Conservation (phyloP, 2,888 invertebrate species). For the Adelphocoris suturalis region DNA sequence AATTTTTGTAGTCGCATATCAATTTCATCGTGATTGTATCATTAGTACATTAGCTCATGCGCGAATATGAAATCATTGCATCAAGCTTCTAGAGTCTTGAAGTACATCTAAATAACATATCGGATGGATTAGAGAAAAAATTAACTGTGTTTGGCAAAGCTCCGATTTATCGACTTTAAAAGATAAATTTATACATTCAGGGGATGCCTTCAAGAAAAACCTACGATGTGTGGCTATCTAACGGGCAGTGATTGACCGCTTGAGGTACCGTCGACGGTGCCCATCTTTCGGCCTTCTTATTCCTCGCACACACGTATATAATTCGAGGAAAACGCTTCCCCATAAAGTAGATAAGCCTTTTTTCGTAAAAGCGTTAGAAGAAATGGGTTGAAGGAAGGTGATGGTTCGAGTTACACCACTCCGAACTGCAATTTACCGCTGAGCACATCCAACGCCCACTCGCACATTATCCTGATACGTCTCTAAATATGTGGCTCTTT, state of each 20-base stretch:
- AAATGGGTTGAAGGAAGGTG: conserved; percentile 5
- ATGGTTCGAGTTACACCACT: conserved; percentile 36
- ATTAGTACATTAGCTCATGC: too few species aligned
- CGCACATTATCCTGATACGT: conserved; percentile 48
- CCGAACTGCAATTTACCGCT: conserved; percentile 49
- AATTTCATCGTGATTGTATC: too few species aligned
- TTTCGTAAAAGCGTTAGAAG: conserved; percentile 41
- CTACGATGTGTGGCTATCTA: conserved; percentile 14
- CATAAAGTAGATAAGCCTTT: conserved; percentile 39
- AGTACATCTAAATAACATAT: too few species aligned
- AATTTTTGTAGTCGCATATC: too few species aligned
- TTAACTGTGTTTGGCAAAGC: too few species aligned
- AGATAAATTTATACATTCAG: not conserved
- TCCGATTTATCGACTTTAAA: not conserved
- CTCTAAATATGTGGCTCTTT: conserved; percentile 19
- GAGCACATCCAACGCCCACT: conserved; percentile 40
- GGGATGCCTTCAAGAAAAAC: not conserved
- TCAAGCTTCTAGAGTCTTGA: too few species aligned
- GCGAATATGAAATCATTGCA: too few species aligned
- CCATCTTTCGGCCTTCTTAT: conserved; percentile 7
- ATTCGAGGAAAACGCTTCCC: not conserved
- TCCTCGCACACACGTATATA: conserved; percentile 34
- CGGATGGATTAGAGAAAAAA: too few species aligned
- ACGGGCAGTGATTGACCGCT: conserved; percentile 27
- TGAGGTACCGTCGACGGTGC: not conserved